Conservation (phyloP, 2,888 invertebrate species). For the Clanis bilineata region DNA sequence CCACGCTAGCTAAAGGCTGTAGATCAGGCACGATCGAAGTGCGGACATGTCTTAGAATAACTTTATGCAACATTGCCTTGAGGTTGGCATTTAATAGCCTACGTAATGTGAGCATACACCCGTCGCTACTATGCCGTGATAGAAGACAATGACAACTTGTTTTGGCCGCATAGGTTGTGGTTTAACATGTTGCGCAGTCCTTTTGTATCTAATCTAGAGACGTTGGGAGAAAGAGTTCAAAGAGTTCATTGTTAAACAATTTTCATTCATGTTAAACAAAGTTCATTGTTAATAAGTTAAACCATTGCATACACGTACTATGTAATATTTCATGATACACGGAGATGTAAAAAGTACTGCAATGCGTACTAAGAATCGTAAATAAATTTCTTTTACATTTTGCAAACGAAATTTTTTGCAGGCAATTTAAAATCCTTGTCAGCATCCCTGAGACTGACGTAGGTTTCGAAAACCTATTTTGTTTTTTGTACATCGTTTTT, state of each 20-base stretch:
- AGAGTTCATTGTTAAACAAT: too few species aligned
- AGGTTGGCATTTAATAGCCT: conserved; percentile 24
- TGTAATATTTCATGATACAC: background rate
- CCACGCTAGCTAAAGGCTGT: conserved; percentile 26
- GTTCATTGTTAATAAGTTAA: too few species aligned
- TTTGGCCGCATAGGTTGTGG: conserved; percentile 37
- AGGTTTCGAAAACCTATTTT: background rate
- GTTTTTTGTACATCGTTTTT: background rate
- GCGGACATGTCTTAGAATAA: conserved; percentile 53
- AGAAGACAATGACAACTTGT: conserved; percentile 42
- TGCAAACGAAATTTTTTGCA: background rate
- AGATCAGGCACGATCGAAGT: conserved; percentile 40
- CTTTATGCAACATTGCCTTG: conserved; percentile 61
- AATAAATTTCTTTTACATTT: background rate
- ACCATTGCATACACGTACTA: conserved; percentile 34
- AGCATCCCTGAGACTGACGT: background rate
- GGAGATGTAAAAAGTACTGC: background rate
- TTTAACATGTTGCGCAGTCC: conserved; percentile 36
- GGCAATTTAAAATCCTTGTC: background rate
- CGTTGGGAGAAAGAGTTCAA: conserved; percentile 29
- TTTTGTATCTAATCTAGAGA: conserved; percentile 40
- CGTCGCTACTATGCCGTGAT: conserved; percentile 21
- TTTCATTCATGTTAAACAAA: too few species aligned
- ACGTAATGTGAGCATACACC: conserved; percentile 6
- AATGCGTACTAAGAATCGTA: background rate